Conservation (phyloP, 1,140 invertebrate species). For the Macrosteles quadrilineatus region DNA sequence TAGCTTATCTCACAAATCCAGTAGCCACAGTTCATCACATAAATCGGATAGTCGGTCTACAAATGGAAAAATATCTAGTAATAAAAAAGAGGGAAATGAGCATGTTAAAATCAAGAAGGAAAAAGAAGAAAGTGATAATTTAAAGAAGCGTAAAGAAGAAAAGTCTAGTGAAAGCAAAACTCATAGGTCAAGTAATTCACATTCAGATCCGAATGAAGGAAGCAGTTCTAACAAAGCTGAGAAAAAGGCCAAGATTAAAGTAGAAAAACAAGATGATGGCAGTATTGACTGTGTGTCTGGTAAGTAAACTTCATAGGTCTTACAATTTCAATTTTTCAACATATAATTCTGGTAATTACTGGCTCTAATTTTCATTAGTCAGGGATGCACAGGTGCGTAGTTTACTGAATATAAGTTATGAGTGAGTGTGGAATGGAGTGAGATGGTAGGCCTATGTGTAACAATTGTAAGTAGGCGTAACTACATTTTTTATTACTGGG, state of each 20-base stretch:
- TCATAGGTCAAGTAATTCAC: conserved; percentile 19
- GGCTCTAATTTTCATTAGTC: too few species aligned
- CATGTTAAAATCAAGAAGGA: conserved; percentile 27
- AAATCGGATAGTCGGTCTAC: conserved; percentile 30
- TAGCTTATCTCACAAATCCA: neutral
- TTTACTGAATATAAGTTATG: too few species aligned
- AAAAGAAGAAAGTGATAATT: conserved; percentile 28
- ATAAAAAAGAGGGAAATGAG: conserved; percentile 51
- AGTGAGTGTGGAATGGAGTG: too few species aligned
- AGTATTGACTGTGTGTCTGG: conserved; percentile 65
- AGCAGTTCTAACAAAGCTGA: conserved; percentile 51
- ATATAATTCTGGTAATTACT: too few species aligned
- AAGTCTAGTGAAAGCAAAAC: conserved; percentile 46
- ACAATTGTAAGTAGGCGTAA: too few species aligned
- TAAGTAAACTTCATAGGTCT: too few species aligned
- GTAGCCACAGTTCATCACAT: neutral
- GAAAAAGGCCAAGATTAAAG: conserved; percentile 47
- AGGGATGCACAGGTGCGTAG: too few species aligned
- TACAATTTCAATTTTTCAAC: too few species aligned
- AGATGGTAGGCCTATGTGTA: too few species aligned
- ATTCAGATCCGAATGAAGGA: neutral
- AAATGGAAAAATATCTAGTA: conserved; percentile 50
- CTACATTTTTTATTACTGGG: too few species aligned
- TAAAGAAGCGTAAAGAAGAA: conserved; percentile 49
- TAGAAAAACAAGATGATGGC: conserved; percentile 49